Base-by-base conservation (phyloP, 2,888 invertebrate species). In the Mycalesis mineus region DNA sequence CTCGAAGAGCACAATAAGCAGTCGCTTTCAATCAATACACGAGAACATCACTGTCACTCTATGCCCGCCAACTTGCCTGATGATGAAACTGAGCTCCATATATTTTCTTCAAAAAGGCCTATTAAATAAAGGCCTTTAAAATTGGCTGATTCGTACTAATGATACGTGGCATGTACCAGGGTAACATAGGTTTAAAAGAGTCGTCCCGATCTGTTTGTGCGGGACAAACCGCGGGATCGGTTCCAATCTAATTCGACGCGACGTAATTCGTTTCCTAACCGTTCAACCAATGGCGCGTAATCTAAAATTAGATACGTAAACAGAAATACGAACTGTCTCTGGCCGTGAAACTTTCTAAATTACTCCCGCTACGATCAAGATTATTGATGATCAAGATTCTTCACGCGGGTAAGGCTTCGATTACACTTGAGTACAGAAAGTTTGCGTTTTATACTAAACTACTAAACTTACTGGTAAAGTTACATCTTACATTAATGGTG, bases 161-260 rank as follows among this genome's bases (percentile, higher is more conserved):
- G n/a, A n/a, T n/a, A n/a, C n/a, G n/a, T n/a, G n/a, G n/a, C n/a
- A 22, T 14, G 15, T 22, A 37, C 54, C 47, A 37, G 42, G 14
- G 49, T 11, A 54, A 36, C 48, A 40, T 17, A 36, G 41, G 44
- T 60, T 62, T 61, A 60, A 64, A 62, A 65, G 64, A 64, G 58
- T 58, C 57, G 61, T 64, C 40, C 15, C 40, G 13, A 40, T 65
- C 33, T 63, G 72, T 68, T 66, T 67, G 65, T 47, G 53, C 63
- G 52, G 60, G 57, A 61, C 64, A 64, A 53, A 65, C 67, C 69
- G 61, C 67, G 60, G 57, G 63, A 70, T 70, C 65, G 70, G 69
- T 68, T 65, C 59, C 64, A 60, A 69, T 69, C 66, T 68, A 70
- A 70, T 73, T 70, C 64, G 62, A 65, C 65, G 67, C 66, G 66